Evolutionary conservation across 2,113 vertebrate genomes (phyloP).

Genomic region (Phaethon lepturus): DNA sequence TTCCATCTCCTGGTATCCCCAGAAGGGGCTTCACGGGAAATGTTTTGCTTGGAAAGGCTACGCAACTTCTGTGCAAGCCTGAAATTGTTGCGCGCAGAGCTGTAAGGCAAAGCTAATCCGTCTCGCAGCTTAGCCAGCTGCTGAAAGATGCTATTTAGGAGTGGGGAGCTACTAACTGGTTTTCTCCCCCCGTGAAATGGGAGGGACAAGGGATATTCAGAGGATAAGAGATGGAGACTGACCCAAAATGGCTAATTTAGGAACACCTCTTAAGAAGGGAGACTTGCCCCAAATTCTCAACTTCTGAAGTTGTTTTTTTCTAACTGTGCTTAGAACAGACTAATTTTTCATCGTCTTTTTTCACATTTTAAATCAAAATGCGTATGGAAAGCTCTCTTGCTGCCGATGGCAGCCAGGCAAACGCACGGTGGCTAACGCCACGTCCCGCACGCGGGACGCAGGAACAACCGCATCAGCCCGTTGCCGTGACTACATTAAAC

Average conservation of each 20-base stretch:
- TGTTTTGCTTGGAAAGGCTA: background rate
- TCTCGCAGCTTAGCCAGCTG: conserved; percentile 19
- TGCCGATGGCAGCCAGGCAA: background rate
- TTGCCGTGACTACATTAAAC: accelerated
- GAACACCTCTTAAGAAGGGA: background rate
- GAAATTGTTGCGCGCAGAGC: conserved; percentile 4
- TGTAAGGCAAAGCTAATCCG: conserved; percentile 10
- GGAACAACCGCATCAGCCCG: background rate
- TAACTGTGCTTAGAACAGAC: background rate
- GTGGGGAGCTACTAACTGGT: background rate
- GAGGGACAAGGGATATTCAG: background rate
- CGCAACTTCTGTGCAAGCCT: background rate
- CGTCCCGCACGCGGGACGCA: accelerated
- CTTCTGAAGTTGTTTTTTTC: background rate
- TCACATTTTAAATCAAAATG: background rate
- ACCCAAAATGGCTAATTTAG: background rate
- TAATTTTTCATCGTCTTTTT: background rate
- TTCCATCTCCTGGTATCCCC: background rate
- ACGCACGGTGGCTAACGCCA: accelerated
- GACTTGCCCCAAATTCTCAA: background rate
- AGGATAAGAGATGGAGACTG: background rate
- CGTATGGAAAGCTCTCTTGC: background rate
- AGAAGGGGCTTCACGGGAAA: background rate
- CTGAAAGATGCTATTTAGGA: background rate
- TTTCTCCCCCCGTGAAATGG: background rate